These are phyloP conservation scores for Sesamia inferens DNA, from an alignment of 2,888 invertebrate species.

Conservation along the genomic window DNA sequence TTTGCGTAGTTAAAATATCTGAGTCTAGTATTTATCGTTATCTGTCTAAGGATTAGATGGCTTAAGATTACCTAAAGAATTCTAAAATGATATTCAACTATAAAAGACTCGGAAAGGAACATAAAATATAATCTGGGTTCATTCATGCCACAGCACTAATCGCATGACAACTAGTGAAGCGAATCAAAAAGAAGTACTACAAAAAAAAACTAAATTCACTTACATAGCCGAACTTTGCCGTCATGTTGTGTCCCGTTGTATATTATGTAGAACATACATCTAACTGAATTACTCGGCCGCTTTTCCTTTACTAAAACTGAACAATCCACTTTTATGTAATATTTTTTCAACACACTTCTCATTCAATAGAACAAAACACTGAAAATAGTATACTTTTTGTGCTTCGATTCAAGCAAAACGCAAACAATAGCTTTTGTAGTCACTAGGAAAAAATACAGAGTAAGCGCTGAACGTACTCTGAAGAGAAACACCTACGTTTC, in stretches of 20 bases:
- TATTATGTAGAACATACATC: constrained; percentile 89
- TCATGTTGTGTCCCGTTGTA: constrained; percentile 90
- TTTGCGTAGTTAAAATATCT: constrained; percentile 2
- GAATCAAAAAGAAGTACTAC: constrained; percentile 23
- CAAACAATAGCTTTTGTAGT: constrained; percentile 88
- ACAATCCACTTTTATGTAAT: constrained; percentile 88
- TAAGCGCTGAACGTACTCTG: constrained; percentile 79
- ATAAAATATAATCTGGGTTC: constrained; percentile 27
- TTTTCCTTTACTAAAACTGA: constrained; percentile 86
- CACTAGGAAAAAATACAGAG: constrained; percentile 81
- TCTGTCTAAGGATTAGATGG: constrained; percentile 46
- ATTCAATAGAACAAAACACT: constrained; percentile 87
- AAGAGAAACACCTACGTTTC: constrained; percentile 83
- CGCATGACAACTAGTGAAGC: constrained; percentile 48
- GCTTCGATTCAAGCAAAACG: constrained; percentile 75
- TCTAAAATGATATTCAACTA: constrained; percentile 37
- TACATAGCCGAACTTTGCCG: constrained; percentile 91
- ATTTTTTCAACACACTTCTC: constrained; percentile 85
- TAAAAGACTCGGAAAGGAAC: constrained; percentile 39
- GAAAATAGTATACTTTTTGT: constrained; percentile 83
- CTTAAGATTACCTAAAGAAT: constrained; percentile 27
- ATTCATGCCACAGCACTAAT: constrained; percentile 39
- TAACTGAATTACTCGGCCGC: constrained; percentile 87
- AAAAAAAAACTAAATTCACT: constrained; percentile 68
- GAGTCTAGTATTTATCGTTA: constrained; percentile 40